A percentile compares a stretch with the other conserved stretches of the same genome.
phyloP scores from a whole-genome alignment of 2,888 invertebrate species.

The Agrotis puta region DNA sequence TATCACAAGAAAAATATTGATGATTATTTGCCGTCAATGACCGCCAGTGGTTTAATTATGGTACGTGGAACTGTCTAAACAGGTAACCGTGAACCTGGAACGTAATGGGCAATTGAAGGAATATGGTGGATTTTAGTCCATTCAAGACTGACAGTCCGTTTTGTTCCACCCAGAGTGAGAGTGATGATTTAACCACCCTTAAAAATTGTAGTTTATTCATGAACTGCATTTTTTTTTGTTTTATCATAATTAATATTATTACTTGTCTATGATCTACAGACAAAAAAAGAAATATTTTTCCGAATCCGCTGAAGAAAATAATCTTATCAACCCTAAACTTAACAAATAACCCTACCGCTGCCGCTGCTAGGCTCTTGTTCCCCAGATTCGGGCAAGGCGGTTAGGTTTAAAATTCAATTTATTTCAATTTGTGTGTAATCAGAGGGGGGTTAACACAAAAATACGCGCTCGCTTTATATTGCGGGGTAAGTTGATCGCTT shows the following conservation, averaged over 20 bases:
- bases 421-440: constrained; percentile 90
- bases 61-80: too few relatives aligned
- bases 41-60: not conserved
- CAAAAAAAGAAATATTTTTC: not conserved
- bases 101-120: too few relatives aligned
- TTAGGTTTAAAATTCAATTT: constrained; percentile 90
- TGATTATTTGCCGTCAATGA: not conserved
- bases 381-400: constrained; percentile 77
- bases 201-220: too few relatives aligned
- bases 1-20: not conserved
- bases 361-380: constrained; percentile 75
- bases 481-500: constrained; percentile 78
- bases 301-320: constrained; percentile 18
- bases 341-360: constrained; percentile 84
- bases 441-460: constrained; percentile 86
- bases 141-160: too few relatives aligned
- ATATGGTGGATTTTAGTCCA: too few relatives aligned
- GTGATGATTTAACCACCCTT: too few relatives aligned
- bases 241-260: too few relatives aligned
- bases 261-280: too few relatives aligned
- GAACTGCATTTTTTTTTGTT: too few relatives aligned
- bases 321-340: constrained; percentile 74
- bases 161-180: too few relatives aligned
- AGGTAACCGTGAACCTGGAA: too few relatives aligned
- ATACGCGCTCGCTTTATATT: constrained; percentile 82